Conservation (phyloP, 1,140 invertebrate genomes). For the Heliothis subflexa region DNA sequence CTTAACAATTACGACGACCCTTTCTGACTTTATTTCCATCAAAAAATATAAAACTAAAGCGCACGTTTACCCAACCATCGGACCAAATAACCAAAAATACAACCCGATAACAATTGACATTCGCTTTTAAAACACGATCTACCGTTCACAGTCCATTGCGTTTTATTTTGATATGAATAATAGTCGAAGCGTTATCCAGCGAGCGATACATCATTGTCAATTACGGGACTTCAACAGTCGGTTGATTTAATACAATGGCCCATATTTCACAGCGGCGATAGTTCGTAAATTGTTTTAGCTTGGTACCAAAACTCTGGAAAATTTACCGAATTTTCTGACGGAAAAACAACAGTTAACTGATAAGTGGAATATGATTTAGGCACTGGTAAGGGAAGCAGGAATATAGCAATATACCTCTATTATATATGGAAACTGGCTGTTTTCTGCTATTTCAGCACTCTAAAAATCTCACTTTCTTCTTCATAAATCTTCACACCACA, state of each 20-base stretch:
- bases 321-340: too few species aligned
- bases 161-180: constrained; percentile 38
- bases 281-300: constrained; percentile 26
- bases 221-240: constrained; percentile 27
- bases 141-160: constrained; percentile 29
- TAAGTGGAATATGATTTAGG: too few species aligned
- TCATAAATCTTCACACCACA: too few species aligned
- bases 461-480: too few species aligned
- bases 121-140: constrained; percentile 34
- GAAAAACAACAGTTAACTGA: too few species aligned
- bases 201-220: constrained; percentile 36
- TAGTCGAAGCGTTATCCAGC: constrained; percentile 13
- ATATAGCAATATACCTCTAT: too few species aligned
- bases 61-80: not conserved
- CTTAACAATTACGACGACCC: too few species aligned
- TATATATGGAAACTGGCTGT: too few species aligned
- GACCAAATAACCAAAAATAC: constrained; percentile 2
- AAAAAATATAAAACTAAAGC: not conserved
- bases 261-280: constrained; percentile 14
- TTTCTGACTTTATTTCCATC: too few species aligned
- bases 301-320: too few species aligned
- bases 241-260: constrained; percentile 32
- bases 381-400: too few species aligned
- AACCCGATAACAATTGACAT: constrained; percentile 34
- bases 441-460: too few species aligned